Base-by-base conservation (phyloP, 1,140 invertebrate species). In the Magallana gigas region DNA sequence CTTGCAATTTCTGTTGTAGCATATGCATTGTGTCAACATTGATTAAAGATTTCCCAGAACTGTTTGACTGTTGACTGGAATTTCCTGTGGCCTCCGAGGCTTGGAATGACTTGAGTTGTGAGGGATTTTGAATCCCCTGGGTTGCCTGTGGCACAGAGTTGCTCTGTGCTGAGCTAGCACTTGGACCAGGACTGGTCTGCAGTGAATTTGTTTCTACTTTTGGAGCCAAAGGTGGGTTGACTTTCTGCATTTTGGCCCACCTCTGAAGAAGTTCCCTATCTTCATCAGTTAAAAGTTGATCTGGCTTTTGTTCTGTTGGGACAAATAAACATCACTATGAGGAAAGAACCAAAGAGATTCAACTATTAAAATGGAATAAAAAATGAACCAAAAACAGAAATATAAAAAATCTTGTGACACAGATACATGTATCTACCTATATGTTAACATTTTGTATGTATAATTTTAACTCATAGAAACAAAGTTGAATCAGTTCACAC, bases 171-270 rank as follows among this genome's bases (percentile, higher is more conserved):
- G 62, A 64, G 18, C 14, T 16, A 64, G 62, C 18, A 57, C 57
- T 6, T 2, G 12, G 8, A 29, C 81, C 57, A 29, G 56, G 18
- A 83, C 57, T 83, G 12, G 36, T 56, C 5, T 8, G 11, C 16
- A 11, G 81, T 29, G 11, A 8, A 59, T 58, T 85, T 59, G 71
- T 23, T 14, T 76, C 84, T 12, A 87, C 88, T 68, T 88, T 86
- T 16, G 87, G 82, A 23, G 87, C 87, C n/a, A 89, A 81, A 9
- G 85, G 85, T n/a, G 76, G 86, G 11, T 82, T 82, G 29, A 83
- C 85, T 84, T 91, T 90, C 85, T 92, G 92, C 94, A 94, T 94
- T 36, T 87, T 88, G 8, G 90, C 88, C 94, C 94, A 94, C 56
- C 93, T 86, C 16, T 93, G 90, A n/a, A 94, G 85, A 68, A 94